Conservation (phyloP, 1,140 invertebrate genomes). For the Drosophila pallidifrons region DNA sequence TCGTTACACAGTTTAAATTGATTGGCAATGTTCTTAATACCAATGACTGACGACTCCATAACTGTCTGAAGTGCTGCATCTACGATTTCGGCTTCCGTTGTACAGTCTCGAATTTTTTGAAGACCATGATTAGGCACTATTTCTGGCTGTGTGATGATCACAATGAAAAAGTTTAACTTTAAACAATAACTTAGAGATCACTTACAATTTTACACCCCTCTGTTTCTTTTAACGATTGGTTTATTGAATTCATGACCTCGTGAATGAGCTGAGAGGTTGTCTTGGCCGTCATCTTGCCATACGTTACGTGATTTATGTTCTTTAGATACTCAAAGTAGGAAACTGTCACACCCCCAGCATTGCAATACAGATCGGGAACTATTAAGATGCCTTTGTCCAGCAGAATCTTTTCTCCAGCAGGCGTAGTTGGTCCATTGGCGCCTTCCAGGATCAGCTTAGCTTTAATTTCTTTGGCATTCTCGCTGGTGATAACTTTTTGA, state of each 20-base stretch:
- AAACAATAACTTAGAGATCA: neutral
- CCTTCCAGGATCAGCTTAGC: conserved; percentile 92
- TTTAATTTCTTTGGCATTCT: conserved; percentile 91
- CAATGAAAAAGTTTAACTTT: too few relatives aligned
- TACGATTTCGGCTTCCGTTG: conserved; percentile 93
- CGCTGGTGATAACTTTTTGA: conserved; percentile 92
- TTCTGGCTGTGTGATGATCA: conserved; percentile 56
- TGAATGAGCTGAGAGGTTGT: conserved; percentile 56
- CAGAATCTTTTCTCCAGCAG: conserved; percentile 92
- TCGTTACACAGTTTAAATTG: conserved; percentile 92
- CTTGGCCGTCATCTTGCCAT: conserved; percentile 92
- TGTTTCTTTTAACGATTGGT: conserved; percentile 48
- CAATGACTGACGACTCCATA: conserved; percentile 89
- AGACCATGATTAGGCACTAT: conserved; percentile 89
- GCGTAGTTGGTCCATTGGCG: conserved; percentile 95
- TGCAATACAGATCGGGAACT: conserved; percentile 94
- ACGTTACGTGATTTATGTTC: conserved; percentile 95
- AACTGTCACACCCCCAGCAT: conserved; percentile 95
- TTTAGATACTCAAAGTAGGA: conserved; percentile 97
- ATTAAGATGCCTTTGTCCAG: conserved; percentile 90
- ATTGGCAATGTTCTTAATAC: conserved; percentile 90
- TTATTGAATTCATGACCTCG: conserved; percentile 69
- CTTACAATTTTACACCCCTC: conserved; percentile 32
- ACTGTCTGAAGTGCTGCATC: conserved; percentile 93
- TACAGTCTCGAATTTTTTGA: conserved; percentile 84